A percentile compares a stretch with the other conserved stretches of the same genome.
These are phyloP conservation scores for Macroramphosus scolopax DNA, from an alignment of 2,797 vertebrate species.

Conservation along the genomic window DNA sequence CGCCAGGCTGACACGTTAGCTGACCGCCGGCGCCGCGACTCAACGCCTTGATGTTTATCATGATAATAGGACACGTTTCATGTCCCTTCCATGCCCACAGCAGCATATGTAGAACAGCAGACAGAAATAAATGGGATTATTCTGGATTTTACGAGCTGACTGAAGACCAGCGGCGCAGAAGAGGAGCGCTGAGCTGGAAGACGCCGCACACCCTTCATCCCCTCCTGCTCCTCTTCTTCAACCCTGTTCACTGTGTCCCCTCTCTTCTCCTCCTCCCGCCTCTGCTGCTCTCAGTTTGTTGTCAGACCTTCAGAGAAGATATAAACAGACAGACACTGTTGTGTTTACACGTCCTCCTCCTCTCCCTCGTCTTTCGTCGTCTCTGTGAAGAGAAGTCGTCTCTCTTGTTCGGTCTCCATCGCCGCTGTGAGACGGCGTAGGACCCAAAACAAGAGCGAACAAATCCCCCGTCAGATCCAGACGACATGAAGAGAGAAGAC, in stretches of 20 bases:
- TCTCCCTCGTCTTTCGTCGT: constrained; percentile 17
- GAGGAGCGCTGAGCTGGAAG: constrained; percentile 28
- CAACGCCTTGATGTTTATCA: constrained; percentile 50
- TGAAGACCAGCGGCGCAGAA: constrained; percentile 18
- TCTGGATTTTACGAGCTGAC: constrained; percentile 37
- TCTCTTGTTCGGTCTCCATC: constrained; percentile 57
- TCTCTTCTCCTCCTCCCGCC: constrained; percentile 8
- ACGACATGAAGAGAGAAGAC: constrained; percentile 9
- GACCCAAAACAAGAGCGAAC: constrained; percentile 63
- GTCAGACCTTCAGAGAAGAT: constrained; percentile 59
- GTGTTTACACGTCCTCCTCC: constrained; percentile 36
- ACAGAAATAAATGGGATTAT: constrained; percentile 52
- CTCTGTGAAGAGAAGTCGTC: constrained; percentile 66
- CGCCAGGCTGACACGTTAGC: constrained; percentile 7
- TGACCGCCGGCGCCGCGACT: constrained; percentile 28
- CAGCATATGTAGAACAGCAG: constrained; percentile 41
- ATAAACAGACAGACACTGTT: constrained; percentile 62
- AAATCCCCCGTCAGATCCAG: constrained; percentile 55
- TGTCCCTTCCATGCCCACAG: constrained; percentile 30
- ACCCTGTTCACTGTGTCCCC: constrained; percentile 1
- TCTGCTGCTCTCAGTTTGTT: constrained; percentile 27
- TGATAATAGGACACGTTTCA: constrained; percentile 48
- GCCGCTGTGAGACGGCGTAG: constrained; percentile 47
- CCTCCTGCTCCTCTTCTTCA: not conserved
- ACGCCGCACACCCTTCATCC: constrained; percentile 11